Evolutionary conservation across 2,797 vertebrate species (phyloP), one percentile per base, ranked within the genome.

Genomic region (Huso huso): DNA sequence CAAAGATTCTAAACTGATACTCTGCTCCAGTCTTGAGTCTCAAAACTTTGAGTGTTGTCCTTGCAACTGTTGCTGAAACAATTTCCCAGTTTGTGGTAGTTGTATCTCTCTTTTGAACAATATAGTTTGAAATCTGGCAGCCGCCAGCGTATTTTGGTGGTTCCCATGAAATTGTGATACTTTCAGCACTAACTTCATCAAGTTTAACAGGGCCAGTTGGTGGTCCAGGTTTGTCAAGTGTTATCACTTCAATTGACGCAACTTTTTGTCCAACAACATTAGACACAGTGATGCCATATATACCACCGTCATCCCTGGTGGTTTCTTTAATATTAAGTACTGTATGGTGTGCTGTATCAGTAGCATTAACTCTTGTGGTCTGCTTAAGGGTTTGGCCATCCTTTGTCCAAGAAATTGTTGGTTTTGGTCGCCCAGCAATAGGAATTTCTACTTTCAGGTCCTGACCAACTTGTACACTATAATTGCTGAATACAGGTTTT

Each of bases 1-100:
- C 96, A 84, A 96, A 96, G 79, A 99, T 94, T 84, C 91, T 96
- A 82, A 99, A 99, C 71, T 99, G 97, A 79, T 99, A 99, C 79
- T 99, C 97, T 7, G 92, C 85, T 72, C 97, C 97, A 72, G 95
- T 96, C 84, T 97, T 99, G 61, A 99, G 86, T 80, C 92, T 93
- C 50, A 77, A 81, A 53, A 96, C 92, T 81, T 98, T 99, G 65
- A 99, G 83, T 8, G 87, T 91, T 66, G 93, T 97, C 90, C 97
- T 95, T 71, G 93, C 93, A 76, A 91, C 85, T 76, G 92, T 96
- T 67, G 84, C 89, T 12, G 91, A 94, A 77, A 99, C 92, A 66
- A 91, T 91, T 77, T 99, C 96, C 96, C 96, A 99, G 68, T 90
- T 80, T 48, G 92, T 90, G 65, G 93, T 87, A 1, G 94, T 96